These are phyloP conservation scores for Blera fallax DNA, from an alignment of 2,888 invertebrate species.

Conservation along the genomic window DNA sequence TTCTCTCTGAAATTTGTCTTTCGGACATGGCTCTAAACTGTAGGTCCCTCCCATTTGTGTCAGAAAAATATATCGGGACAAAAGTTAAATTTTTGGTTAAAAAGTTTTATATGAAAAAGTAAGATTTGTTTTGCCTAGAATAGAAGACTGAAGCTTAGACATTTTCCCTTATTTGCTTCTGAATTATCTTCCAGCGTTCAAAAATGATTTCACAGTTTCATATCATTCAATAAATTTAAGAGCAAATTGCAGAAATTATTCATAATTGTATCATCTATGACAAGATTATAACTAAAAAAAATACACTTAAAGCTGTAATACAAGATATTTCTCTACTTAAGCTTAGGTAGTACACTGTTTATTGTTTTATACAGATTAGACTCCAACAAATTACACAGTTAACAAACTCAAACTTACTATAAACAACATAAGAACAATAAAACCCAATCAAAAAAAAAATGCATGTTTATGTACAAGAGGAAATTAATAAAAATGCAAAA, in stretches of 20 bases:
- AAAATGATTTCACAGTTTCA: no score
- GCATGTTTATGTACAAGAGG: slow-evolving; percentile 66
- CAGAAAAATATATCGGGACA: no score
- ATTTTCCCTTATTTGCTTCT: no score
- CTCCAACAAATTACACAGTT: slow-evolving; percentile 63
- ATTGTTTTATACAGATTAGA: slow-evolving; percentile 22
- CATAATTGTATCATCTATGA: slow-evolving; percentile 33
- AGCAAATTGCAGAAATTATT: neutral
- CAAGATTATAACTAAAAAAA: slow-evolving; percentile 9
- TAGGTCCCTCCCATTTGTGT: no score
- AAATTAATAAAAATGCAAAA: slow-evolving; percentile 64
- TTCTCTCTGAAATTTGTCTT: no score
- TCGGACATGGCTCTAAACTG: no score
- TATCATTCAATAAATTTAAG: no score
- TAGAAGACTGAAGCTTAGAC: no score
- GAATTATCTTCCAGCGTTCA: no score
- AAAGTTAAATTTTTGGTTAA: no score
- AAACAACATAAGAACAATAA: slow-evolving; percentile 33
- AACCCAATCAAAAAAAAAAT: slow-evolving; percentile 64
- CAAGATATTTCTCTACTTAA: slow-evolving; percentile 60
- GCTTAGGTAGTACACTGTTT: slow-evolving; percentile 16
- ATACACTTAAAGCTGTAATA: slow-evolving; percentile 64
- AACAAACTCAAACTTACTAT: slow-evolving; percentile 55
- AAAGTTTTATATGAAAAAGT: no score
- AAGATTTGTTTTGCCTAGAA: no score